Evolutionary conservation across 2,888 invertebrate species (phyloP).

Genomic region (Volucella zonaria): DNA sequence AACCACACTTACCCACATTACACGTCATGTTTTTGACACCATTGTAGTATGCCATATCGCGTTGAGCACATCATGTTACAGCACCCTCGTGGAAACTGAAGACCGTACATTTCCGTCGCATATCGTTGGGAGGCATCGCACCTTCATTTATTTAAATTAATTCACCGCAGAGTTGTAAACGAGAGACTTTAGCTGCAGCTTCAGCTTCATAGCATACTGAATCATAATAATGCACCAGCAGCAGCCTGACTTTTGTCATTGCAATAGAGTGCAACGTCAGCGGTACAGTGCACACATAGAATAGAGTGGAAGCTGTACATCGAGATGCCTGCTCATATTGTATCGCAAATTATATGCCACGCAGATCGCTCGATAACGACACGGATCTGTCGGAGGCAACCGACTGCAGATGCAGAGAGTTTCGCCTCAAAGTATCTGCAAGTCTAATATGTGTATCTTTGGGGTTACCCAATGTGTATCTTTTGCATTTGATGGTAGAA

Average conservation of each 20-base stretch:
- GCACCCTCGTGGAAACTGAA: constrained; percentile 43
- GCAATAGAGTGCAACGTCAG: constrained; percentile 37
- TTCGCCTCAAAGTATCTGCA: constrained; percentile 51
- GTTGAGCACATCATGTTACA: constrained; percentile 24
- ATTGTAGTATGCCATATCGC: constrained; percentile 52
- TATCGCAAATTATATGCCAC: constrained; percentile 63
- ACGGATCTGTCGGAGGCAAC: constrained; percentile 29
- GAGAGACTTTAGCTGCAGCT: constrained; percentile 27
- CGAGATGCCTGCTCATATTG: constrained; percentile 34
- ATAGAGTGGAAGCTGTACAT: constrained; percentile 42
- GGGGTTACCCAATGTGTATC: constrained; percentile 50
- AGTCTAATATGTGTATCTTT: constrained; percentile 66
- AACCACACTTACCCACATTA: constrained; percentile 73
- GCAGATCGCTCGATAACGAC: constrained; percentile 61
- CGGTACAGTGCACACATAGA: constrained; percentile 11
- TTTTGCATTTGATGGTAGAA: constrained; percentile 46
- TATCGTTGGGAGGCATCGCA: constrained; percentile 66
- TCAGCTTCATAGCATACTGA: constrained; percentile 39
- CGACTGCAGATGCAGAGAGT: constrained; percentile 1
- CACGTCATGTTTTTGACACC: constrained; percentile 73
- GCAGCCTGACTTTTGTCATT: background rate
- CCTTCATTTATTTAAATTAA: constrained; percentile 74
- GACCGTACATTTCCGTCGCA: constrained; percentile 35
- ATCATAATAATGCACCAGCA: constrained; percentile 45
- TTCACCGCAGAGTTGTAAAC: constrained; percentile 72